Conservation (phyloP, 2,888 invertebrate genomes). For the Alcis repandata region DNA sequence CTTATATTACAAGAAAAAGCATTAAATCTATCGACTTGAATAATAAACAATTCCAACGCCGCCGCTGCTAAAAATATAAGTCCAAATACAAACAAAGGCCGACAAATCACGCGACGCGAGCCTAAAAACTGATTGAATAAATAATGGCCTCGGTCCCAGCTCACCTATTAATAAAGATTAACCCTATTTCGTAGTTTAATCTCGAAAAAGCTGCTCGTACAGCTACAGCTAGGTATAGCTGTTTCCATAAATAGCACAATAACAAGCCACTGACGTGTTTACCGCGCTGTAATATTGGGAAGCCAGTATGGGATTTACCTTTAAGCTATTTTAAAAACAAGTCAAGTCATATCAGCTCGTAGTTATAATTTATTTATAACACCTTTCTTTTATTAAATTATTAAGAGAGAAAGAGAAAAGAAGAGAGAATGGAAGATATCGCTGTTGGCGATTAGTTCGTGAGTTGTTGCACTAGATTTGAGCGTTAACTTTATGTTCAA, state of each 20-base stretch:
- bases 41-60: too few species aligned
- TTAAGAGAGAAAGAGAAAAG: too few species aligned
- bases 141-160: conserved; percentile 1
- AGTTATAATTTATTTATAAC: too few species aligned
- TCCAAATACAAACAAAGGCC: not conserved
- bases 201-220: conserved; percentile 2
- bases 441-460: too few species aligned
- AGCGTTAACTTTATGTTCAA: too few species aligned
- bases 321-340: not conserved
- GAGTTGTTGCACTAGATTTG: too few species aligned
- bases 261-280: not conserved
- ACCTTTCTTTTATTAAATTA: too few species aligned
- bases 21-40: too few species aligned
- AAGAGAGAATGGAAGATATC: too few species aligned
- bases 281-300: not conserved
- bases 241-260: not conserved
- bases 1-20: too few species aligned
- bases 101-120: conserved; percentile 1
- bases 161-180: conserved; percentile 25
- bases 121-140: conserved; percentile 14
- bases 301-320: conserved; percentile 6
- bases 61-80: not conserved
- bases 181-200: conserved; percentile 14
- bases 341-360: too few species aligned
- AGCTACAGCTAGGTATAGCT: too few species aligned